phyloP scores from a whole-genome alignment of 2,888 invertebrate genomes.

The Eilema sororculum region DNA sequence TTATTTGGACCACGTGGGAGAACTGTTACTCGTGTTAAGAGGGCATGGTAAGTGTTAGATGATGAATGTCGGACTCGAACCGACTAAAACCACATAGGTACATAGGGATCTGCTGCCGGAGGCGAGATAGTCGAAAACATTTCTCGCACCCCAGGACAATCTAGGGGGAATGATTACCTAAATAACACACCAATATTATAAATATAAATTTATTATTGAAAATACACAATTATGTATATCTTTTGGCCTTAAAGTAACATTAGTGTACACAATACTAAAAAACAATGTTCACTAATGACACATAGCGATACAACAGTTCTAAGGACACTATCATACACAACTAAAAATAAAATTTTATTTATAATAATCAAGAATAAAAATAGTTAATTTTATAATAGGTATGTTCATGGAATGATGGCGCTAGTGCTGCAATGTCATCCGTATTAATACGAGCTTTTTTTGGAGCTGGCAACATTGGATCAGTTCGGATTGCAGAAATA shows the following conservation, averaged over 20 bases:
- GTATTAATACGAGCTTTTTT: conserved; percentile 43
- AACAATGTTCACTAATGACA: conserved; percentile 77
- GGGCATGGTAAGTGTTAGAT: too few species aligned
- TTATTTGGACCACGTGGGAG: too few species aligned
- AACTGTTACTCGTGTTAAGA: too few species aligned
- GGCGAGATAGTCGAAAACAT: too few species aligned
- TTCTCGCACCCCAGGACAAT: too few species aligned
- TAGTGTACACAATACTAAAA: conserved; percentile 80
- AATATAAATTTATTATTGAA: conserved; percentile 84
- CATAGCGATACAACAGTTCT: conserved; percentile 82
- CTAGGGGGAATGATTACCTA: too few species aligned
- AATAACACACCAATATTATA: conserved; percentile 59
- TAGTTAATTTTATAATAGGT: conserved; percentile 64
- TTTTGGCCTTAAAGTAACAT: conserved; percentile 85
- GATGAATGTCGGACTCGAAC: too few species aligned
- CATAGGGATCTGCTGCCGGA: too few species aligned
- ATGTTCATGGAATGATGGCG: conserved; percentile 77
- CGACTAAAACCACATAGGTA: too few species aligned
- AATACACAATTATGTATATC: conserved; percentile 86
- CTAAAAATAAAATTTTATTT: conserved; percentile 60
- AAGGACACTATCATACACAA: conserved; percentile 72
- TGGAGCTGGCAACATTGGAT: conserved; percentile 42
- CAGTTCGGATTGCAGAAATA: not conserved
- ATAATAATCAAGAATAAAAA: conserved; percentile 63
- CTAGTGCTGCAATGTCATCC: conserved; percentile 80